Conservation (phyloP, 2,797 vertebrate genomes). For the Notolabrus celidotus region DNA sequence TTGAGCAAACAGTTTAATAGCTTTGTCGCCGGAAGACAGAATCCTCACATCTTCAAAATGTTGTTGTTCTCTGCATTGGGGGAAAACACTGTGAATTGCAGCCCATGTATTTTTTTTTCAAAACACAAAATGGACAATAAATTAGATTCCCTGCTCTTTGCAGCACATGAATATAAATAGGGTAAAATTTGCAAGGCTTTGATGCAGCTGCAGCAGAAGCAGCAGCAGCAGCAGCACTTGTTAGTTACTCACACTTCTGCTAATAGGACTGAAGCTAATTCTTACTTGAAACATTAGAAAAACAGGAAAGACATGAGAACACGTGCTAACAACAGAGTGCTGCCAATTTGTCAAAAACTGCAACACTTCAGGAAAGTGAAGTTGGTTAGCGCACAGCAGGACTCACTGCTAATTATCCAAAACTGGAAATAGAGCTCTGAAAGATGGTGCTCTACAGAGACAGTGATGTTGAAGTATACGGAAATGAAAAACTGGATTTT, state of each 20-base stretch:
- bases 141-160: constrained; percentile 35
- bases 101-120: constrained; percentile 20
- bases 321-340: constrained; percentile 47
- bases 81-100: constrained; percentile 37
- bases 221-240: constrained; percentile 1
- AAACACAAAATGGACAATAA: constrained; percentile 32
- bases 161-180: constrained; percentile 26
- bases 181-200: constrained; percentile 42
- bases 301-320: constrained; percentile 33
- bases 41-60: constrained; percentile 34
- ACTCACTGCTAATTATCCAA: constrained; percentile 43
- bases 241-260: constrained; percentile 13
- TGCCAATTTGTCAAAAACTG: constrained; percentile 43
- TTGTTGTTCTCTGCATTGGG: constrained; percentile 37
- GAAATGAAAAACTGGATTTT: constrained; percentile 33
- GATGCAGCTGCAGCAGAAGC: constrained; percentile 21
- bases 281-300: constrained; percentile 36
- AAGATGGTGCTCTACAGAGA: constrained; percentile 25
- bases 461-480: constrained; percentile 31
- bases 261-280: constrained; percentile 23
- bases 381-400: constrained; percentile 29
- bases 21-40: constrained; percentile 35
- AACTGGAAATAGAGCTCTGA: constrained; percentile 29
- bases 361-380: constrained; percentile 40
- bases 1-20: constrained; percentile 55